Evolutionary conservation across 2,797 vertebrate species (phyloP), one percentile per base, ranked within the genome.

Genomic region (Petrocephalus schoutedeni): DNA sequence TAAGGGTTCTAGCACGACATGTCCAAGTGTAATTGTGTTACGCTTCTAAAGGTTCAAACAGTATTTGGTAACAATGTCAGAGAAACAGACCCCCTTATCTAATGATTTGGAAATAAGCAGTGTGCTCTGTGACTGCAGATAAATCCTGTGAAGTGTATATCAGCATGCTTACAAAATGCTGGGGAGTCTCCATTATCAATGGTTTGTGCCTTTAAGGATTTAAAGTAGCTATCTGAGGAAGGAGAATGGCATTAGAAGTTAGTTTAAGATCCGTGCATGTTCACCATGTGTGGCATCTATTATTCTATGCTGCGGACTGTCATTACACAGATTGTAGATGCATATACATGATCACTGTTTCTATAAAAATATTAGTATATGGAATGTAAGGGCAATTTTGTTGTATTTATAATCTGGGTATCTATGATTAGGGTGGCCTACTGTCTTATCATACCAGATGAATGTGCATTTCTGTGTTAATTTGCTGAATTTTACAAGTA

Each of bases 1-100:
- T 88, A 90, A 90, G 88, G 91, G 89, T 80, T 58, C 92, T 91
- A 89, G 67, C 86, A 82, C 86, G 80, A 87, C 4, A 87, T 84
- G 59, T 53, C 87, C 0, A 28, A 89, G 82, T 91, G 89, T 88
- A 91, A 91, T 91, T 83, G 89, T 85, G 91, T 85, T 53, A 7
- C 86, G 90, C 87, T 89, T 91, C 67, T 89, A 67, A 83, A 54
- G 88, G 85, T 82, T 54, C 56, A 58, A 84, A 74, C 51, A 19
- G 12, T 36, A 61, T 61, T 41, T 12, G 80, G 82, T 67, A 64
- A 85, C 12, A 58, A 71, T 32, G 19, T 85, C n/a, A 28, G 80
- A 58, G 58, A 59, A 88, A 82, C 54, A 61, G 36, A 61, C 28
- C 21, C 12, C 49, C 71, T 80, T 87, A 59, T 28, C 36, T 51